Base-by-base conservation (phyloP, 2,888 invertebrate genomes). In the Trachelus iudaicus region DNA sequence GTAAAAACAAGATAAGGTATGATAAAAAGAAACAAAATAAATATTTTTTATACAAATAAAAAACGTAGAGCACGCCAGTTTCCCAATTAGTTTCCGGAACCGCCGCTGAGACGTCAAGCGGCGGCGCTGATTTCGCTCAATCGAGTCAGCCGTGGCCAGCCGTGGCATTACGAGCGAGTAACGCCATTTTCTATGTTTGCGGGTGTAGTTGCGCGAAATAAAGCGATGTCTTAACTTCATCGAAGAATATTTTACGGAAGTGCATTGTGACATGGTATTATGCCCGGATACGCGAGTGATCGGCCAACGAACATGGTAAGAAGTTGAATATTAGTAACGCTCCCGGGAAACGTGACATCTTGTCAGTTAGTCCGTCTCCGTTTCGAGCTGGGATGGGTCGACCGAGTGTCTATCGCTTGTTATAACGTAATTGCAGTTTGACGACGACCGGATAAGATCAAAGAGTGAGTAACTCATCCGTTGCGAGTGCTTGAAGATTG, bases 281-380 rank as follows among this genome's bases (percentile, higher is more conserved):
- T 89, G 89, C 84, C 81, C 77, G 84, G 83, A 88, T 86, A 86
- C 85, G 85, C 85, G 85, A 82, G 79, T 82, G 82, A 81, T 83
- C 79, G 82, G 83, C 81, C 84, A 82, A 82, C 84, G 82, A 84
- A 86, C 84, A 88, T 87, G 88, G 89, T 88, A 85, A 89, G 88
- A 86, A 34, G 34, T 56, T 15, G 37, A 80, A 75, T 40, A 30
- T 15, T 34, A 34, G 56, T 69, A 23, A 12, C 30, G 69, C 33
- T 34, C 30, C 73, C 77, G 74, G 71, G 69, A 78, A 80, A 74
- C 73, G 78, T 82, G 84, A 84, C 82, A 81, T 82, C 80, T 81
- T 80, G 82, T 81, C 83, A 81, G 77, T 78, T 79, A 78, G 56
- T 81, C 79, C 79, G 80, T 80, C 76, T 33, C 69, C 69, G 33